Evolutionary conservation across 2,797 vertebrate genomes (phyloP), one percentile per base, ranked within the genome.

Genomic region (Enoplosus armatus): DNA sequence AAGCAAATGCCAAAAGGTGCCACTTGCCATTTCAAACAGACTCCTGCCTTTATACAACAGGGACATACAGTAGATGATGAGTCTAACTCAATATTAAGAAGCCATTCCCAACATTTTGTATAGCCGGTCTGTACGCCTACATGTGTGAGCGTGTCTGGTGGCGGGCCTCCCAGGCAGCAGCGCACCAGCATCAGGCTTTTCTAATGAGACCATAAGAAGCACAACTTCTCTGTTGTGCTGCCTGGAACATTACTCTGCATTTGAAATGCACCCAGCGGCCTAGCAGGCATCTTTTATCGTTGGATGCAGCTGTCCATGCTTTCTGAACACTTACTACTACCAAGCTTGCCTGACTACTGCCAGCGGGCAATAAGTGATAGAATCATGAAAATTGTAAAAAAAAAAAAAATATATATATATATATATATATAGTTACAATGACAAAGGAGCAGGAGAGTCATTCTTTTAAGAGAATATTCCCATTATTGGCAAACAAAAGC

Each of bases 251-350:
- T 93, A 92, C 89, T 91, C 85, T 82, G 91, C 86, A 82, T 93
- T 93, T 93, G 92, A 94, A 93, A 94, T 90, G 90, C 90, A 91
- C 88, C 88, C 93, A 91, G 88, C 85, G 87, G 91, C 91, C 85
- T 85, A 86, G 88, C 85, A 88, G 93, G 89, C 90, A 91, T 93
- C 88, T 92, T 94, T 93, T 94, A 95, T 94, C 90, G 70, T 92
- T 84, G 89, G 85, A 88, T 93, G 92, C 92, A 94, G 91, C 93
- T 94, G 94, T 92, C 91, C 90, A 74, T 89, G 87, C 89, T 92
- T 92, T 92, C 86, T 87, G 88, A 93, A 90, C 90, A 92, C 85
- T 92, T 86, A 87, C 89, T 86, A 89, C 79, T 69, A 92, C 72
- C 80, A 79, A 92, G 86, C 80, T 87, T 90, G 80, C 72, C 80